Conservation (phyloP, 2,888 invertebrate species). For the Callyntrura guangdongensis region DNA sequence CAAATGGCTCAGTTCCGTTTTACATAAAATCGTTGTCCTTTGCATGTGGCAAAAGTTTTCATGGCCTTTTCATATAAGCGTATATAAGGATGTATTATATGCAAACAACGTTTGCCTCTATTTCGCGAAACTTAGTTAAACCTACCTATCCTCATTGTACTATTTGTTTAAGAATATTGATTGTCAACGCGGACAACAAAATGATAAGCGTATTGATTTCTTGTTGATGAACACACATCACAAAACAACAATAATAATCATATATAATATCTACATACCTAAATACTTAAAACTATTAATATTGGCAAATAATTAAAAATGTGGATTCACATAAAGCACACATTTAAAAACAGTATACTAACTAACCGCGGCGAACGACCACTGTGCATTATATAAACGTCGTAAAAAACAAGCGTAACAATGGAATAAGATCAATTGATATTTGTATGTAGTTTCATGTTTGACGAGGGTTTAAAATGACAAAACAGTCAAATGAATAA, state of each 20-base stretch:
- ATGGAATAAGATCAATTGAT: constrained; percentile 22
- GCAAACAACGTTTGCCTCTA: neutral
- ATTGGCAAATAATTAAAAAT: constrained; percentile 7
- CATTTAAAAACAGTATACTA: neutral
- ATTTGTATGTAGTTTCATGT: neutral
- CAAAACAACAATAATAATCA: neutral
- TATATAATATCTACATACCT: neutral
- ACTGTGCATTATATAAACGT: constrained; percentile 19
- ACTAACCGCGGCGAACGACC: neutral
- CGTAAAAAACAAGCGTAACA: neutral
- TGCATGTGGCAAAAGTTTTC: neutral
- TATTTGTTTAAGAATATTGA: constrained; percentile 41
- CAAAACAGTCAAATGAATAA: neutral
- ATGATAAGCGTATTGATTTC: constrained; percentile 71
- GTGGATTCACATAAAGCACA: constrained; percentile 6
- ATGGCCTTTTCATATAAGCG: neutral
- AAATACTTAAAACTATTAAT: neutral
- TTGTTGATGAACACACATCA: constrained; percentile 53
- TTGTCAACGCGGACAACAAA: constrained; percentile 1
- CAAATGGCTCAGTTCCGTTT: neutral
- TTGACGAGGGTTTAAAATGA: constrained; percentile 20
- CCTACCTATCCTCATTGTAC: neutral
- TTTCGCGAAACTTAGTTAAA: neutral
- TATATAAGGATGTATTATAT: neutral
- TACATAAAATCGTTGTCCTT: neutral